Evolutionary conservation across 2,113 vertebrate species (phyloP), one percentile per base, ranked within the genome.

Genomic region (Nothocercus julius): DNA sequence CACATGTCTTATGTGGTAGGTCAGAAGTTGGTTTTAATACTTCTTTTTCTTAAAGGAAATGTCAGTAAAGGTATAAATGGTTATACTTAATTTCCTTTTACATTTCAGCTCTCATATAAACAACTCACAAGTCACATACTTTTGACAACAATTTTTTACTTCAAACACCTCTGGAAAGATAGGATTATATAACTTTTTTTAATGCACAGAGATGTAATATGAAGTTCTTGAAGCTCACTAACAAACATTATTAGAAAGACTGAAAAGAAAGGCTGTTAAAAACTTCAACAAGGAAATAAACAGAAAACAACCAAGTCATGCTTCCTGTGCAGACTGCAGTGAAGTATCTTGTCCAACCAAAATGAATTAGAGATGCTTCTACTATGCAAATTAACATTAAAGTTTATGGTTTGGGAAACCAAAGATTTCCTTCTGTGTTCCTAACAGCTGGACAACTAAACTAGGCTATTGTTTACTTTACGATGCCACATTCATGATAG

Each of bases 391-490:
- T 44, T 76, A 66, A 51, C 49, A 92, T 40, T 81, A 69, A 96
- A 96, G 88, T 89, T 96, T 84, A 95, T 19, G 45, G 86, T 70
- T 90, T 79, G 69, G 88, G 88, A 96, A 96, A 74, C 66, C 59
- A 93, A 34, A 19, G 77, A 94, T 92, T 96, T 94, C 90, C 92
- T 82, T 62, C 85, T 40, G 30, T 18, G 59, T 61, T 96, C 62
- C 53, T 72, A 95, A 86, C 24, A 86, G 83, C 73, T 72, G 93
- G 94, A 96, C 95, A 97, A 79, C 88, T 89, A 64, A 89, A 94
- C 47, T 90, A 68, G 70, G 88, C 78, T 32, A 40, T 54, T 95
- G 92, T 92, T 97, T 96, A 95, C 77, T 94, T 95, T 96, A 68
- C 9, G 90, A 95, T 96, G 94, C 94, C 88, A 89, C 67, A 90